These are phyloP conservation scores for Lasaia peninsularis DNA, from an alignment of 1,140 invertebrate genomes.

Conservation along the genomic window DNA sequence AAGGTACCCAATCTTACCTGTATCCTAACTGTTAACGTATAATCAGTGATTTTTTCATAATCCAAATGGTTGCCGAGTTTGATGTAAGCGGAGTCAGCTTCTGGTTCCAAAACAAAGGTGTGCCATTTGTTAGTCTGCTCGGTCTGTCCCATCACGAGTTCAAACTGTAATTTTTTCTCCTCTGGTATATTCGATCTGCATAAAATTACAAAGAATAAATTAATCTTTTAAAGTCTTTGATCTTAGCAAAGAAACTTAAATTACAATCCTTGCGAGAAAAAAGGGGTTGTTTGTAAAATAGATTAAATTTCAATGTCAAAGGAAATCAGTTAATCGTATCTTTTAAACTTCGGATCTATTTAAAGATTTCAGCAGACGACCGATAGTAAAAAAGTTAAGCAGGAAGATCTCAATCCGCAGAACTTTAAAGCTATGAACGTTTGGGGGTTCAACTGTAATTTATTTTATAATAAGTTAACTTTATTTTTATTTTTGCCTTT, in stretches of 20 bases:
- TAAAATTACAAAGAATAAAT: constrained; percentile 18
- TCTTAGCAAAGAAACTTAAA: constrained; percentile 1
- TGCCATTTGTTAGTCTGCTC: constrained; percentile 89
- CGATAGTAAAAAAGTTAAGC: too few relatives aligned
- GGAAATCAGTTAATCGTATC: background rate
- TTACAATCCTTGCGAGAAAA: background rate
- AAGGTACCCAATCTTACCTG: constrained; percentile 69
- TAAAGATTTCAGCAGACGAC: too few relatives aligned
- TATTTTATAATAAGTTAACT: too few relatives aligned
- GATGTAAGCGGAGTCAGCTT: constrained; percentile 84
- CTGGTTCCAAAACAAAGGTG: constrained; percentile 86
- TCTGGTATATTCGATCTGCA: constrained; percentile 86
- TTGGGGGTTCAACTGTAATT: too few relatives aligned
- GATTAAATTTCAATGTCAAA: constrained; percentile 7
- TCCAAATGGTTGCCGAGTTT: constrained; percentile 85
- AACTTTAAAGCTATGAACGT: too few relatives aligned
- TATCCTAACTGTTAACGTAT: constrained; percentile 89
- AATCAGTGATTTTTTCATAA: constrained; percentile 89
- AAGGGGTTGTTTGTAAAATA: background rate
- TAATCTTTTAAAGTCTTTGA: constrained; percentile 3
- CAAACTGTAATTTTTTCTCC: constrained; percentile 84
- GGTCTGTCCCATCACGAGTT: constrained; percentile 87
- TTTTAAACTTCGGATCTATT: too few relatives aligned
- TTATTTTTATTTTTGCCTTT: too few relatives aligned
- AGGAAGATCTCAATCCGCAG: too few relatives aligned